Base-by-base conservation (phyloP, 2,888 invertebrate genomes). In the Dryocosmus kuriphilus region DNA sequence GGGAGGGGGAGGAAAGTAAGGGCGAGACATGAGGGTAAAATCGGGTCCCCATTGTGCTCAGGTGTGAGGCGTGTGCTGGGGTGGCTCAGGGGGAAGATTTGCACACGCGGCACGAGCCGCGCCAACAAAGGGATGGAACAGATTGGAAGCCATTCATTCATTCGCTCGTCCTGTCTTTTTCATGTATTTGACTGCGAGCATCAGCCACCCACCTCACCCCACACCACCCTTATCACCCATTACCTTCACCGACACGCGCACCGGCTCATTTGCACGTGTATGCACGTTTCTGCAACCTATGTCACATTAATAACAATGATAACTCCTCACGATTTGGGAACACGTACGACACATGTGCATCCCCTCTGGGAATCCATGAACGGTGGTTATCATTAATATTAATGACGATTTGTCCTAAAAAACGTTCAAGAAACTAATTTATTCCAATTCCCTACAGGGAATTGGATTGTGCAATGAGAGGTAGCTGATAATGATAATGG, bases 41-140 rank as follows among this genome's bases (percentile, higher is more conserved):
- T 88, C 88, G 88, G 87, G 83, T 84, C 81, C 84, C 88, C 87
- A 91, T 91, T 91, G 91, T 91, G 85, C 90, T 91, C 91, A 91
- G 91, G 91, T 91, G 91, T 91, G 89, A 91, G 91, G 89, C 91
- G 90, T 89, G 90, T 88, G 90, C 88, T 82, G 83, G 83, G 85
- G 79, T 74, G 82, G 80, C 75, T 76, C 76, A 75, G 77, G 80
- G 82, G 84, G 85, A 86, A 86, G 89, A 90, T 91, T 91, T 90
- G 91, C 91, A 90, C 91, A 90, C 91, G 91, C 90, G 90, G 89
- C 91, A 90, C 90, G 90, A 90, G 90, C 88, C 88, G 86, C 83
- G 82, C 79, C 86, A 85, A 91, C 91, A 91, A 90, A 91, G 89
- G 89, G 89, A 91, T 79, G 89, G 90, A 91, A 91, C 91, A 89